phyloP scores from a whole-genome alignment of 2,888 invertebrate genomes.

The Gordius sp. region DNA sequence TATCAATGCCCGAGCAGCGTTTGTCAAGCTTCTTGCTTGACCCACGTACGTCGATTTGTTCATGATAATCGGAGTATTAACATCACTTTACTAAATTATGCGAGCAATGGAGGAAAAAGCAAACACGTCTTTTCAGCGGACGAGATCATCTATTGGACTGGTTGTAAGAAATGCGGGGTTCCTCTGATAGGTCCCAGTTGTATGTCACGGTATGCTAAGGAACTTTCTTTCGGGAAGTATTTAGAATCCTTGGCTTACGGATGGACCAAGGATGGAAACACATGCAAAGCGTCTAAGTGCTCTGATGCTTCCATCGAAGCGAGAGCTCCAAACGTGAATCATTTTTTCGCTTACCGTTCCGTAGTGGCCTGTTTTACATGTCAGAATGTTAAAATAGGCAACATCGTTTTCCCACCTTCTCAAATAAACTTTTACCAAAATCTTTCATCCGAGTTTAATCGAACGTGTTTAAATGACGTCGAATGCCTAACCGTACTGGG shows the following conservation, averaged over 20 bases:
- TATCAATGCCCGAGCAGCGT: background rate
- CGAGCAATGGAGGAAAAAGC: background rate
- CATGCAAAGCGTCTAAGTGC: too few relatives aligned
- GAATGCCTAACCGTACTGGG: background rate
- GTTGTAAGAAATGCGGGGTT: background rate
- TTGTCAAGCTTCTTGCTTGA: background rate
- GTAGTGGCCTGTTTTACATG: background rate
- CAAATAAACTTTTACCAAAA: background rate
- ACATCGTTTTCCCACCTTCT: background rate
- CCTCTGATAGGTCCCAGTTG: background rate
- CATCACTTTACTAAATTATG: background rate
- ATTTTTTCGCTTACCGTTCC: too few relatives aligned
- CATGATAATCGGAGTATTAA: background rate
- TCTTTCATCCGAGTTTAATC: background rate
- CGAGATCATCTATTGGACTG: background rate
- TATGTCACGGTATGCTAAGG: background rate
- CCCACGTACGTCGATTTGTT: constrained; percentile 1
- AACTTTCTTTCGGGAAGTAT: background rate
- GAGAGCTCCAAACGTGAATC: too few relatives aligned
- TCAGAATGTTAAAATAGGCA: background rate
- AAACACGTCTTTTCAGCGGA: background rate
- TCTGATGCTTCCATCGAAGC: too few relatives aligned
- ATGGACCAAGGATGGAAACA: too few relatives aligned
- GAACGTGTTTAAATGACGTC: background rate
- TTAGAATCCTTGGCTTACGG: too few relatives aligned